Conservation (phyloP, 2,797 vertebrate species). For the Echiichthys vipera region DNA sequence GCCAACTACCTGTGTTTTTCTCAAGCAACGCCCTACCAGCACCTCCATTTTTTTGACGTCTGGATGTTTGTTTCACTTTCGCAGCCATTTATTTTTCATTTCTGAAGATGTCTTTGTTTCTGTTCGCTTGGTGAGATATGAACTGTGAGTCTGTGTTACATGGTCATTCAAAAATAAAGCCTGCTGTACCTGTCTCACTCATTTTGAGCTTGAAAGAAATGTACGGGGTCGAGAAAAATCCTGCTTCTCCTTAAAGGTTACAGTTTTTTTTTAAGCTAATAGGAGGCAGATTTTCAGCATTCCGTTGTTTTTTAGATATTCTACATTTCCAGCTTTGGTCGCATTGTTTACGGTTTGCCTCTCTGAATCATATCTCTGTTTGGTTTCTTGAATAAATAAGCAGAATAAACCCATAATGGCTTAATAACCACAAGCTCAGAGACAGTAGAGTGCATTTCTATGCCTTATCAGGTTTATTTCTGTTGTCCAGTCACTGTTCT, state of each 20-base stretch:
- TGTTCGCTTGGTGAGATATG: constrained; percentile 66
- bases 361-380: constrained; percentile 49
- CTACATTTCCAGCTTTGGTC: constrained; percentile 58
- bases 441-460: constrained; percentile 62
- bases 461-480: constrained; percentile 70
- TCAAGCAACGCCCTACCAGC: constrained; percentile 77
- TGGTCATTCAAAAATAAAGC: constrained; percentile 61
- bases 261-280: constrained; percentile 30
- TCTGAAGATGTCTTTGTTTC: constrained; percentile 51
- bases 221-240: constrained; percentile 5
- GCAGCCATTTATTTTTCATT: constrained; percentile 49
- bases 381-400: constrained; percentile 44
- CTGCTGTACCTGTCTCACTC: constrained; percentile 48
- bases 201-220: constrained; percentile 34
- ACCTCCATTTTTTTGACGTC: constrained; percentile 66
- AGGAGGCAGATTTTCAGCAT: constrained; percentile 34
- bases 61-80: constrained; percentile 72
- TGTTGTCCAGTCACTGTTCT: constrained; percentile 66
- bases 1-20: constrained; percentile 75
- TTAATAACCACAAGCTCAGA: constrained; percentile 39
- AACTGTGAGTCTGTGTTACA: constrained; percentile 81
- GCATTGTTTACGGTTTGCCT: constrained; percentile 66
- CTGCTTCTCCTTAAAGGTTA: constrained; percentile 27
- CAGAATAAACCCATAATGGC: constrained; percentile 32
- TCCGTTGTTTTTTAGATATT: constrained; percentile 62